Evolutionary conservation across 2,888 invertebrate species (phyloP).

Genomic region (Drosophila sordidapex): DNA sequence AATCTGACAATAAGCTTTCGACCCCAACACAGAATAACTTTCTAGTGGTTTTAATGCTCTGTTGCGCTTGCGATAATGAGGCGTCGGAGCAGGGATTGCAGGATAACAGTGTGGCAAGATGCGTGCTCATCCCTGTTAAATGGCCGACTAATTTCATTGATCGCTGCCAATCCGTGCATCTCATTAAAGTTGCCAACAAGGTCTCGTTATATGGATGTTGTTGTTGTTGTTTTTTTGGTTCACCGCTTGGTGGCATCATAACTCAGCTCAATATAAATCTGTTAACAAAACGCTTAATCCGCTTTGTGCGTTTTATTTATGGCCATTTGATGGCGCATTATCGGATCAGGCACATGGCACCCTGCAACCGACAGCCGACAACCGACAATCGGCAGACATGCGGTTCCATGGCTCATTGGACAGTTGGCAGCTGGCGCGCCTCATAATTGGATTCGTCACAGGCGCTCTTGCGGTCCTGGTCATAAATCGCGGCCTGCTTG

Average conservation of each 20-base stretch:
- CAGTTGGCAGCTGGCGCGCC: slow-evolving; percentile 74
- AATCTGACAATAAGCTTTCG: background rate
- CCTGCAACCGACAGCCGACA: slow-evolving; percentile 10
- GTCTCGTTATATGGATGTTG: slow-evolving; percentile 14
- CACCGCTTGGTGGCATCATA: slow-evolving; percentile 53
- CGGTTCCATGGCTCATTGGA: slow-evolving; percentile 52
- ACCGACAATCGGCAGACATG: slow-evolving; percentile 1
- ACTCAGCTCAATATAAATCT: slow-evolving; percentile 77
- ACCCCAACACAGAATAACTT: background rate
- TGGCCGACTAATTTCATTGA: slow-evolving; percentile 38
- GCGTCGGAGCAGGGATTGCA: background rate
- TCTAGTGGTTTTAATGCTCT: background rate
- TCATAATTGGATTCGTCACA: slow-evolving; percentile 82
- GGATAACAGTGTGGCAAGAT: background rate
- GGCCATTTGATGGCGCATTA: slow-evolving; percentile 77
- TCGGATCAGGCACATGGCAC: slow-evolving; percentile 76
- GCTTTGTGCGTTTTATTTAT: slow-evolving; percentile 78
- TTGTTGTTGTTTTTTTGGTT: slow-evolving; percentile 7
- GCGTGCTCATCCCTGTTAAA: slow-evolving; percentile 20
- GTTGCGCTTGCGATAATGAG: background rate
- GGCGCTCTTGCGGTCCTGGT: slow-evolving; percentile 53
- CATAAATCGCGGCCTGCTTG: slow-evolving; percentile 79
- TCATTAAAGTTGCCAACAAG: slow-evolving; percentile 49
- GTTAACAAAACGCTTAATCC: slow-evolving; percentile 79
- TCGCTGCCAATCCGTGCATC: slow-evolving; percentile 40